A percentile compares a stretch with the other conserved stretches of the same genome.
phyloP scores from a whole-genome alignment of 92 coral and sea anemone species.

The Muricea muricata region DNA sequence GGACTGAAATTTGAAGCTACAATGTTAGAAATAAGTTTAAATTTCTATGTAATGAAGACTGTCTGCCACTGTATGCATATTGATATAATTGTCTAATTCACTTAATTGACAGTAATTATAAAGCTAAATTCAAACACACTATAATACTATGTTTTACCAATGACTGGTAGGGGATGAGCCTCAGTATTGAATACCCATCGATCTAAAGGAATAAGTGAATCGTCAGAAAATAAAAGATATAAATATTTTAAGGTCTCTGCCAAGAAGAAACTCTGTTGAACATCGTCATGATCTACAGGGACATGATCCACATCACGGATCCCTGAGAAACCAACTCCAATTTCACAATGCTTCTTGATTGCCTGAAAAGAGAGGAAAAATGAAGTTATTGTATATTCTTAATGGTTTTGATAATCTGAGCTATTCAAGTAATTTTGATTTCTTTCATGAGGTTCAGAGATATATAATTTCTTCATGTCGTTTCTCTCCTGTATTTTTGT shows the following conservation, averaged over 20 bases:
- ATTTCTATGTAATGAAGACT: too few relatives aligned
- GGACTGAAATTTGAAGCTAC: too few relatives aligned
- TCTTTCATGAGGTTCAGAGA: too few relatives aligned
- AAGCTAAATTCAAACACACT: conserved; percentile 10
- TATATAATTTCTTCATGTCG: too few relatives aligned
- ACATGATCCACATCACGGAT: conserved; percentile 81
- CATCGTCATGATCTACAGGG: conserved; percentile 83
- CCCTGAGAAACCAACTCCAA: conserved; percentile 85
- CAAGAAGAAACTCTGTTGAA: conserved; percentile 95
- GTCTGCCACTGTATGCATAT: too few relatives aligned
- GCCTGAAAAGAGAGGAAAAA: conserved; percentile 51
- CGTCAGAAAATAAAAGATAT: conserved; percentile 93
- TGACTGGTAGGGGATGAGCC: conserved; percentile 93
- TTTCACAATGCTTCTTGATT: conserved; percentile 84
- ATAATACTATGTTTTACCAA: conserved; percentile 67
- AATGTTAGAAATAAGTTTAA: too few relatives aligned
- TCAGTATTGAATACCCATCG: conserved; percentile 96
- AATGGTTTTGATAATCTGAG: too few relatives aligned
- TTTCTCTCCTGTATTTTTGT: too few relatives aligned
- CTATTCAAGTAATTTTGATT: too few relatives aligned
- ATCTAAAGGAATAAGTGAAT: conserved; percentile 85
- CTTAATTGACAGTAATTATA: too few relatives aligned
- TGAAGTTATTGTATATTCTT: neutral
- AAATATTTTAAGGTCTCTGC: conserved; percentile 96
- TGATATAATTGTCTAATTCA: too few relatives aligned